Conservation (phyloP, 2,888 invertebrate genomes). For the Drosophila prolongata region DNA sequence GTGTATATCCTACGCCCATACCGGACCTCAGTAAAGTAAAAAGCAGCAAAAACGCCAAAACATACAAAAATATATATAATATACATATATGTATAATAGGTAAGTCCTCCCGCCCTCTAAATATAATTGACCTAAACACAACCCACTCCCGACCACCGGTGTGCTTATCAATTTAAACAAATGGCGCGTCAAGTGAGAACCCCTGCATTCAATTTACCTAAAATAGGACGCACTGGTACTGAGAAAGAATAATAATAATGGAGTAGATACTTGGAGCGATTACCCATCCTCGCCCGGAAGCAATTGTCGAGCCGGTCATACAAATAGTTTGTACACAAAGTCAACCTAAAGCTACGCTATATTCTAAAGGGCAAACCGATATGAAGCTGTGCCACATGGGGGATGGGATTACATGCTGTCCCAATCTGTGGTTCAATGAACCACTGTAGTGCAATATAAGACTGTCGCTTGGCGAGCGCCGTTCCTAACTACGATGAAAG, state of each 20-base stretch:
- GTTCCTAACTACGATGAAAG: conserved; percentile 31
- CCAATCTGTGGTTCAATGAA: conserved; percentile 41
- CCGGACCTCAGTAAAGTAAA: conserved; percentile 64
- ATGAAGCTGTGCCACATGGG: conserved; percentile 42
- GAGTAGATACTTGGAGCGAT: conserved; percentile 29
- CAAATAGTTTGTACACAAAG: conserved; percentile 76
- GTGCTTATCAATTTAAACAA: conserved; percentile 56
- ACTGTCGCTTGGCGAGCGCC: conserved; percentile 55
- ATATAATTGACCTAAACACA: conserved; percentile 40
- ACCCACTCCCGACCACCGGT: conserved; percentile 8
- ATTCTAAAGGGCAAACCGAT: conserved; percentile 64
- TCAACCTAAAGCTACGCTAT: conserved; percentile 60
- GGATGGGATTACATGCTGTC: conserved; percentile 11
- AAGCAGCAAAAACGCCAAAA: conserved; percentile 77
- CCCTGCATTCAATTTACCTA: conserved; percentile 53
- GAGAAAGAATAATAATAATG: conserved; percentile 34
- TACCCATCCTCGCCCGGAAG: conserved; percentile 38
- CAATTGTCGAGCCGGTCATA: conserved; percentile 58
- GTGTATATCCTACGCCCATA: conserved; percentile 17
- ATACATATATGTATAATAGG: conserved; percentile 44
- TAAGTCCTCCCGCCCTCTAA: conserved; percentile 24
- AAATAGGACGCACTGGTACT: conserved; percentile 72
- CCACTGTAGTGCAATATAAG: conserved; percentile 45
- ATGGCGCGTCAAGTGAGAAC: conserved; percentile 27
- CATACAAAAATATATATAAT: conserved; percentile 72